phyloP scores from a whole-genome alignment of 2,888 invertebrate genomes.

The Agrotis segetum region DNA sequence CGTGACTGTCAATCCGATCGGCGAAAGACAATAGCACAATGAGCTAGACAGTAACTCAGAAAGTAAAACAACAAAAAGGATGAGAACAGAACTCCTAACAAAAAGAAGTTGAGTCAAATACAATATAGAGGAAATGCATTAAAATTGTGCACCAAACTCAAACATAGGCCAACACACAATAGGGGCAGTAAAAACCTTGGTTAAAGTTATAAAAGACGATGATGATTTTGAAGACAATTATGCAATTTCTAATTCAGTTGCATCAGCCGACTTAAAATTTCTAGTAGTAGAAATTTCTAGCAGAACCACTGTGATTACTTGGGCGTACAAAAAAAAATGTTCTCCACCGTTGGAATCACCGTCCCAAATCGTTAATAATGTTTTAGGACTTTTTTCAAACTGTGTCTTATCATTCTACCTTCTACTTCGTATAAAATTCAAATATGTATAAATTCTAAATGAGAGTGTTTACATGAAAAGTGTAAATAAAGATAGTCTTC shows the following conservation, averaged over 20 bases:
- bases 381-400: slow-evolving; percentile 17
- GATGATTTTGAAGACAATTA: slow-evolving; percentile 42
- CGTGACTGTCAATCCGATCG: slow-evolving; percentile 38
- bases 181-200: slow-evolving; percentile 9
- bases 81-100: slow-evolving; percentile 42
- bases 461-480: slow-evolving; percentile 33
- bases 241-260: slow-evolving; percentile 47
- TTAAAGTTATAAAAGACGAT: slow-evolving; percentile 9
- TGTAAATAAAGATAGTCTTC: slow-evolving; percentile 54
- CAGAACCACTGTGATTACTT: slow-evolving; percentile 25
- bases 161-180: slow-evolving; percentile 19
- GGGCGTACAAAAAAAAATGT: slow-evolving; percentile 20
- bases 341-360: slow-evolving; percentile 14
- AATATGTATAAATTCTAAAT: slow-evolving; percentile 54
- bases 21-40: slow-evolving; percentile 48
- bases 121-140: slow-evolving; percentile 17
- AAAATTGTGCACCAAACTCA: slow-evolving; percentile 25
- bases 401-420: slow-evolving; percentile 8
- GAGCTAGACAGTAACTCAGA: slow-evolving; percentile 19
- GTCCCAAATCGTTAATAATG: slow-evolving; percentile 35
- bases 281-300: slow-evolving; percentile 18
- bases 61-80: slow-evolving; percentile 35
- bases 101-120: slow-evolving; percentile 27
- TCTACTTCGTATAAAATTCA: slow-evolving; percentile 47
- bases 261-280: slow-evolving; percentile 56